Evolutionary conservation across 2,113 vertebrate genomes (phyloP).

Genomic region (Zapus hudsonius): DNA sequence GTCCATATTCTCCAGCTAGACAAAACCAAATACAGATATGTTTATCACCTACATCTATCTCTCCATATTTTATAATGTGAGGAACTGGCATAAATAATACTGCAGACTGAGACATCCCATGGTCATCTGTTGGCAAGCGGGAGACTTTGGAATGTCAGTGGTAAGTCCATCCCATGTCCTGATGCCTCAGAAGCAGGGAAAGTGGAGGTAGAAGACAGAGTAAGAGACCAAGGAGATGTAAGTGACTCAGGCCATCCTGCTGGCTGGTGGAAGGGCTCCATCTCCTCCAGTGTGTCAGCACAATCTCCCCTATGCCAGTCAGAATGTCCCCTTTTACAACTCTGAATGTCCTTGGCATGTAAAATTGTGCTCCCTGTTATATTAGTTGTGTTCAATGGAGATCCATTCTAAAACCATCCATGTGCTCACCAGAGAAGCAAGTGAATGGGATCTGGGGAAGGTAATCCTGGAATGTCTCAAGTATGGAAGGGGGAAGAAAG

Average conservation of each 20-base stretch:
- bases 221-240: neutral
- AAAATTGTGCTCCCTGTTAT: neutral
- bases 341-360: neutral
- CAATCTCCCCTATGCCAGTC: neutral
- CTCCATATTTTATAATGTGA: neutral
- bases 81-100: neutral
- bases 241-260: neutral
- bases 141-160: neutral
- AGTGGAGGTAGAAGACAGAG: neutral
- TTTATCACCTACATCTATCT: neutral
- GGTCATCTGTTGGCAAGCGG: neutral
- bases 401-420: neutral
- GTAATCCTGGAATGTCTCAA: neutral
- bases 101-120: neutral
- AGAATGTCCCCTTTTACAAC: neutral
- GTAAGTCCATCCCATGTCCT: neutral
- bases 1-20: neutral
- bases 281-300: too few species aligned
- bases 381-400: neutral
- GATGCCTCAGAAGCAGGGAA: neutral
- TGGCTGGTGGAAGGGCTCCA: fast-evolving
- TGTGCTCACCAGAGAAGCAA: neutral
- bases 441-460: neutral
- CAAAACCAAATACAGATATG: neutral
- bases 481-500: too few species aligned